Conservation (phyloP, 2,888 invertebrate genomes). For the Agriotes lineatus region DNA sequence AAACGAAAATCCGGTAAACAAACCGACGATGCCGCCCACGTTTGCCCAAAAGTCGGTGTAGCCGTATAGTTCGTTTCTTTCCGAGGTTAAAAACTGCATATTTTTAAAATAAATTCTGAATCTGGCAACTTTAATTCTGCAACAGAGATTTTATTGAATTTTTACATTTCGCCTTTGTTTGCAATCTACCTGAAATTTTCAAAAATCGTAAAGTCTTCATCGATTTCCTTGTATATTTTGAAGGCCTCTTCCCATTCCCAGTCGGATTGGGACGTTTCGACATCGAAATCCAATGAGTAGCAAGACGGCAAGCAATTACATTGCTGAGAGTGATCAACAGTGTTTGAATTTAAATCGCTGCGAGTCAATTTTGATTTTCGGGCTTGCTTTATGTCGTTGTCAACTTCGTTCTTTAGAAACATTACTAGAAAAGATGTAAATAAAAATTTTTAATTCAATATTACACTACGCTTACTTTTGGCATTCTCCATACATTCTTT, state of each 20-base stretch:
- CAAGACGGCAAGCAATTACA: constrained; percentile 64
- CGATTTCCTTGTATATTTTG: neutral
- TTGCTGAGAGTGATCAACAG: neutral
- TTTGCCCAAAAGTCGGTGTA: constrained; percentile 78
- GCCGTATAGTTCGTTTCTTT: constrained; percentile 77
- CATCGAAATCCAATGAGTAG: constrained; percentile 60
- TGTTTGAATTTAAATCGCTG: neutral
- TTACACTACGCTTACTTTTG: too few relatives aligned
- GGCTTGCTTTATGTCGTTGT: neutral
- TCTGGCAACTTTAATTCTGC: constrained; percentile 54
- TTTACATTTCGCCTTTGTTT: too few relatives aligned
- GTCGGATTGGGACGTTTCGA: constrained; percentile 63
- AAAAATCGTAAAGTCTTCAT: too few relatives aligned
- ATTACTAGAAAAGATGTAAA: neutral
- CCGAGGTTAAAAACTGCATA: constrained; percentile 76
- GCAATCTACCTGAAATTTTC: too few relatives aligned
- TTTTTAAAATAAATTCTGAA: constrained; percentile 78
- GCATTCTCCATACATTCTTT: too few relatives aligned
- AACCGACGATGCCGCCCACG: constrained; percentile 75
- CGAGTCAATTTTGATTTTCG: neutral
- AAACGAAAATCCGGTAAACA: constrained; percentile 64
- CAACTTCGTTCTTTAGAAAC: neutral
- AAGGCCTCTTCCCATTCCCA: constrained; percentile 52
- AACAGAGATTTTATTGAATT: neutral
- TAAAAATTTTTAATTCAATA: neutral